Base-by-base conservation (phyloP, 2,797 vertebrate species). In the Amblyopsis hoosieri region DNA sequence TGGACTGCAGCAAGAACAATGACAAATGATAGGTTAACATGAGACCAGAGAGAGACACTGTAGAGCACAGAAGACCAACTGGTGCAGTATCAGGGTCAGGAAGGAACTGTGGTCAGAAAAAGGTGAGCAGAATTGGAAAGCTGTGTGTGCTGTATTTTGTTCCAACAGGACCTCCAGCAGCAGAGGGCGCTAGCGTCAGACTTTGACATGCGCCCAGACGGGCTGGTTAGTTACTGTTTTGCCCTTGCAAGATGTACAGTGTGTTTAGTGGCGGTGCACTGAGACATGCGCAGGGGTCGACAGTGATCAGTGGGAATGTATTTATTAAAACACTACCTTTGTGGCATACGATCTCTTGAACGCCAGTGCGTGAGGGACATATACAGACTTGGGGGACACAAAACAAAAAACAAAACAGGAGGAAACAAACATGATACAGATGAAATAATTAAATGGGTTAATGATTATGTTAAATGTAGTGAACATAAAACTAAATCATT, bases 361-460 rank as follows among this genome's bases (percentile, higher is more conserved):
- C 89, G 96, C 96, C 97, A 98, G 91, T 89, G 95, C 95, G 79
- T 97, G 97, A 92, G 96, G 97, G 83, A 98, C 94, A 95, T 96
- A 97, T 91, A 98, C 90, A 94, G 93, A 97, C 98, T 99, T 96
- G 91, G 90, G 90, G 89, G 80, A 85, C 78, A 79, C 68, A 75
- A 89, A 90, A 81, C 60, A 76, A 69, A 87, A 92, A 93, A 87
- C 80, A 90, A 68, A 83, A 77, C 75, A 74, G 71, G 75, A 79
- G 76, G 78, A 88, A 90, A 90, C 58, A 89, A 90, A 94, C 75
- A 93, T 85, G 93, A 91, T 81, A 95, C 86, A 95, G 91, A 94
- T 92, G 90, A 92, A 90, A 89, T 82, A 83, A 92, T 89, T 90
- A 87, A 91, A 92, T 80, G 87, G 81, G 89, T 93, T 91, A 92